Evolutionary conservation across 1,140 invertebrate genomes (phyloP), one percentile per base, ranked within the genome.

Genomic region (Cydia splendana): DNA sequence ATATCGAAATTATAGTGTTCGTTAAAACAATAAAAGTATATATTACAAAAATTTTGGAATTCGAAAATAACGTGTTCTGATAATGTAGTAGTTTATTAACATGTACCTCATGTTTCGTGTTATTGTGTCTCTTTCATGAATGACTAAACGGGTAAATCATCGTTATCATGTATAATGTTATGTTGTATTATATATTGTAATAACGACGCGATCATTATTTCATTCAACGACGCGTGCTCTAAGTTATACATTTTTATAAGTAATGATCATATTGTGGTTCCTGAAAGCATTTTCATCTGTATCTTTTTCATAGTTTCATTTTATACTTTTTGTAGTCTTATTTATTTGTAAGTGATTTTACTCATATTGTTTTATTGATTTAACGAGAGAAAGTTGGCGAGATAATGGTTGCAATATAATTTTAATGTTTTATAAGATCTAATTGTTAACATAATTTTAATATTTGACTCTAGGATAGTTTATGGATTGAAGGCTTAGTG

Each of bases 221-320:
- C 48, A 74, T 30, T 48, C 4, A 12, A 15, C 18, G 20, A 10
- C 20, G 42, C 15, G 12, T 45, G 48, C 18, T 74, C 13, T 57
- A 57, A 28, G 13, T 28, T 51, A 51, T 75, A 28, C 24, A 77
- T 65, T 75, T 74, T 30, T 53, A 65, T 28, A 77, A 62, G 75
- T 62, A 65, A 48, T 48, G 45, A 48, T 79, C 74, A 80, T 80
- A 83, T 84, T 85, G 77, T 85, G 80, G 87, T 88, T 88, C 87
- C 87, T 88, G 76, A 42, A 82, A 82, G 87, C 85, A 88, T 88
- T 88, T 88, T 82, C 80, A 80, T 82, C 81, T 84, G 80, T 77
- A 71, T n/a, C 34, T 38, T 71, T 71, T 71, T 71, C 67, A 71
- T 71, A 18, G 67, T 18, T 18, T 38, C 67, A 45, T 71, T 71